phyloP scores from a whole-genome alignment of 2,888 invertebrate species.

The Hemicrepidius hirtus region DNA sequence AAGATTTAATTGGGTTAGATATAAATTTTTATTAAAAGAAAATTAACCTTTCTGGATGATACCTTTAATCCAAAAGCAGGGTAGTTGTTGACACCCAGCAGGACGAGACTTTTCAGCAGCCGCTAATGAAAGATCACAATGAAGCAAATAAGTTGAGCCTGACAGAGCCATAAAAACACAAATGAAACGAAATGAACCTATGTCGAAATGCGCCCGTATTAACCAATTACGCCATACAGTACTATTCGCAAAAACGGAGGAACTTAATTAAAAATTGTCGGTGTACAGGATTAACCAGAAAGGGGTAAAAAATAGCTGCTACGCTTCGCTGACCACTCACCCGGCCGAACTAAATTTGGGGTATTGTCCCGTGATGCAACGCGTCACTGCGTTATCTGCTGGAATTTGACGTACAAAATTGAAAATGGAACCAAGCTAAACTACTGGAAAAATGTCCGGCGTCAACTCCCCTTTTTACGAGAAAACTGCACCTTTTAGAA shows the following conservation, averaged over 20 bases:
- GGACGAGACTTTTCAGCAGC: neutral
- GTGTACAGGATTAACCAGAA: slow-evolving; percentile 51
- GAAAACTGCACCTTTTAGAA: slow-evolving; percentile 5
- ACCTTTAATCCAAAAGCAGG: neutral
- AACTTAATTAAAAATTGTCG: slow-evolving; percentile 54
- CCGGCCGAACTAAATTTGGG: slow-evolving; percentile 49
- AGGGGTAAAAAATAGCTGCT: slow-evolving; percentile 50
- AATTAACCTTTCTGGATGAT: neutral
- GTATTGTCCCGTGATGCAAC: slow-evolving; percentile 51
- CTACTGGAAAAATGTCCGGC: slow-evolving; percentile 45
- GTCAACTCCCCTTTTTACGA: slow-evolving; percentile 6
- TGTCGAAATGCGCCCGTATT: slow-evolving; percentile 47
- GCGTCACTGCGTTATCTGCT: slow-evolving; percentile 51
- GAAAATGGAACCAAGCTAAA: slow-evolving; percentile 47
- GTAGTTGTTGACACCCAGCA: neutral
- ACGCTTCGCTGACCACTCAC: slow-evolving; percentile 48
- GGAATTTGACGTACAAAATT: slow-evolving; percentile 51
- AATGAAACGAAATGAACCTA: slow-evolving; percentile 49
- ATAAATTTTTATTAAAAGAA: neutral
- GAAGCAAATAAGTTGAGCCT: slow-evolving; percentile 34
- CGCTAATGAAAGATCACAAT: slow-evolving; percentile 40
- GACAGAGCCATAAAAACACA: slow-evolving; percentile 45
- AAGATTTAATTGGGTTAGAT: too few relatives aligned
- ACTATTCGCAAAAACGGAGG: slow-evolving; percentile 50
- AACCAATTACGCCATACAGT: slow-evolving; percentile 49